These are phyloP conservation scores for Cheilosia pagana DNA, from an alignment of 2,888 invertebrate species.

Conservation along the genomic window DNA sequence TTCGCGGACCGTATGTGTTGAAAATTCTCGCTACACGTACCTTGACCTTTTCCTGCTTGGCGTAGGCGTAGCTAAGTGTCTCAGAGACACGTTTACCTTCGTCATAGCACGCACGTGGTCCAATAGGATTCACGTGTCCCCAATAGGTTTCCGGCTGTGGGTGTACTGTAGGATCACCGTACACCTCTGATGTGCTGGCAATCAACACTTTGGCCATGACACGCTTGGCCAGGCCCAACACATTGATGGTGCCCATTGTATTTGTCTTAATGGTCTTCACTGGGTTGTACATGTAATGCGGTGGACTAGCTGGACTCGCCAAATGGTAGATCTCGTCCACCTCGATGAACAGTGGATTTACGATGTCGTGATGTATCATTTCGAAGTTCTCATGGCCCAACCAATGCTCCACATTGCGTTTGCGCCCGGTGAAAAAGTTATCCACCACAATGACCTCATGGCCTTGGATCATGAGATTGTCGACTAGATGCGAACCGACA, in stretches of 20 bases:
- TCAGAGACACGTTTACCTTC: slow-evolving; percentile 99
- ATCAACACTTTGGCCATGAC: slow-evolving; percentile 96
- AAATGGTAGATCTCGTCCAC: slow-evolving; percentile 99
- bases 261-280: slow-evolving; percentile 99
- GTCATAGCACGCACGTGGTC: slow-evolving; percentile 98
- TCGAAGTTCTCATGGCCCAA: slow-evolving; percentile 99
- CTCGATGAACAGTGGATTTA: slow-evolving; percentile 98
- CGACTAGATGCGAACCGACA: slow-evolving; percentile 99
- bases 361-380: slow-evolving; percentile 98
- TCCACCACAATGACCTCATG: slow-evolving; percentile 98
- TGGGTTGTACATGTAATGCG: slow-evolving; percentile 99
- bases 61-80: slow-evolving; percentile 97
- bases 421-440: slow-evolving; percentile 99
- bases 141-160: slow-evolving; percentile 99
- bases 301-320: slow-evolving; percentile 99
- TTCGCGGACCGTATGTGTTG: slow-evolving; percentile 99
- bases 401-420: slow-evolving; percentile 99
- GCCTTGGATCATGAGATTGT: slow-evolving; percentile 96
- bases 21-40: slow-evolving; percentile 99
- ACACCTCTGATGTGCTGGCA: slow-evolving; percentile 99
- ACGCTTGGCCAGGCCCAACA: slow-evolving; percentile 95
- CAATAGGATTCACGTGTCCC: slow-evolving; percentile 99
- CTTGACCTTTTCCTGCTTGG: slow-evolving; percentile 97
- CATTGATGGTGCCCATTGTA: slow-evolving; percentile 96
- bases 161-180: slow-evolving; percentile 99